Evolutionary conservation across 2,797 vertebrate species (phyloP).

Genomic region (Acrossocheilus fasciatus): DNA sequence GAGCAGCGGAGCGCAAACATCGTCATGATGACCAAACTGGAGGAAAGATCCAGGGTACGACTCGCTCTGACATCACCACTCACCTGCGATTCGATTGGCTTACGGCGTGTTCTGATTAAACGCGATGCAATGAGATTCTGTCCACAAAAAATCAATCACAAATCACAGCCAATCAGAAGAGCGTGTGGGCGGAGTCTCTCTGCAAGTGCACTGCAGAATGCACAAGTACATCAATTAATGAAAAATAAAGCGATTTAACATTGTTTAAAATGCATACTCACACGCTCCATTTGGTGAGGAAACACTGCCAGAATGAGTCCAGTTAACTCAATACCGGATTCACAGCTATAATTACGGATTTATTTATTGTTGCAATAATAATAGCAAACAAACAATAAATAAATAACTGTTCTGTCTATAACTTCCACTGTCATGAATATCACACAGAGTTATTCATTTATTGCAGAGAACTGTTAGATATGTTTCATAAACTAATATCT

Average conservation of each 20-base stretch:
- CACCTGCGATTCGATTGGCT: not conserved
- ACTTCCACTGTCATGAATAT: not conserved
- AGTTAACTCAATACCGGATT: too few relatives aligned
- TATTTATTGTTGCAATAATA: not conserved
- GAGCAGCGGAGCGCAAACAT: slow-evolving; percentile 95
- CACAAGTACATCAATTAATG: not conserved
- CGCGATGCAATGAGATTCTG: too few relatives aligned
- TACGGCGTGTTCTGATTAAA: too few relatives aligned
- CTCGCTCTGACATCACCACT: not conserved
- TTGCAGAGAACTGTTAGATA: not conserved
- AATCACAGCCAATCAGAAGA: not conserved
- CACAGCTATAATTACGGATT: not conserved
- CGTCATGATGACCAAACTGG: slow-evolving; percentile 99
- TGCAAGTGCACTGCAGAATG: not conserved
- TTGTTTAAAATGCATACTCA: not conserved
- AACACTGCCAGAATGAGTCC: too few relatives aligned
- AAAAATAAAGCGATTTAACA: not conserved
- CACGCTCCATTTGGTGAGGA: too few relatives aligned
- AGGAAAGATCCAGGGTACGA: slow-evolving; percentile 96
- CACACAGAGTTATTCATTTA: not conserved
- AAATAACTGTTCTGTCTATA: not conserved
- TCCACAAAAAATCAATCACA: not conserved
- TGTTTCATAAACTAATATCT: not conserved
- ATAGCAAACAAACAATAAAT: too few relatives aligned
- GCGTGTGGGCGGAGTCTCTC: not conserved